Evolutionary conservation across 2,888 invertebrate species (phyloP).

Genomic region (Diadromus collaris): DNA sequence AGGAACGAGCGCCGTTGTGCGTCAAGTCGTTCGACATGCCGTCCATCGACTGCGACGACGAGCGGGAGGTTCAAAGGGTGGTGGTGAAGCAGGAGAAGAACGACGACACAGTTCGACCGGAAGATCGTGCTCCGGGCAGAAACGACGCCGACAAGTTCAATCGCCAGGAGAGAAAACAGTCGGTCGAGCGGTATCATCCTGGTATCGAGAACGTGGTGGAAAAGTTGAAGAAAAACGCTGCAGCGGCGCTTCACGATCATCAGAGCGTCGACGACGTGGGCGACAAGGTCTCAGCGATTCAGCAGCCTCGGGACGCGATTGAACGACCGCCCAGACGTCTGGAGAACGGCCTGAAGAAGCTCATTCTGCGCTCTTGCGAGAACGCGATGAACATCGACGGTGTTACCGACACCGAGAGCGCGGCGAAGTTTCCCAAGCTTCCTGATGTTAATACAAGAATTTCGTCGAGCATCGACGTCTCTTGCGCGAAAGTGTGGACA

Average conservation of each 20-base stretch:
- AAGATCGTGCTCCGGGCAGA: constrained; percentile 23
- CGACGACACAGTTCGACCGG: constrained; percentile 49
- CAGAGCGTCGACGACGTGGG: constrained; percentile 59
- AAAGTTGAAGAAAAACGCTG: constrained; percentile 77
- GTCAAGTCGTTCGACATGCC: constrained; percentile 77
- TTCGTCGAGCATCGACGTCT: constrained; percentile 9
- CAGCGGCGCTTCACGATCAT: constrained; percentile 66
- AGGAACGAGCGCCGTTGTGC: constrained; percentile 62
- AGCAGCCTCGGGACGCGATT: constrained; percentile 3
- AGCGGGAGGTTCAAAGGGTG: constrained; percentile 64
- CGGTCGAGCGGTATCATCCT: constrained; percentile 70
- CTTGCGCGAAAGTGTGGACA: constrained; percentile 37
- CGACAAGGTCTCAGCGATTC: constrained; percentile 31
- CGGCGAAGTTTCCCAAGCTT: constrained; percentile 13
- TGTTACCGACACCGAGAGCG: constrained; percentile 15
- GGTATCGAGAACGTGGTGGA: constrained; percentile 78
- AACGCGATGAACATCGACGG: constrained; percentile 51
- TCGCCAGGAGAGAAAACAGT: constrained; percentile 64
- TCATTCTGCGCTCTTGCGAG: constrained; percentile 72
- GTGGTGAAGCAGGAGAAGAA: constrained; percentile 69
- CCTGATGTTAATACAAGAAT: not conserved
- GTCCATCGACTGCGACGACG: constrained; percentile 76
- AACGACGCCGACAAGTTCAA: constrained; percentile 54
- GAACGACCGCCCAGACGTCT: constrained; percentile 63
- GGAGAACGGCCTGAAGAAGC: constrained; percentile 72